Base-by-base conservation (phyloP, 1,140 invertebrate species). In the Polypedilum vanderplanki region DNA sequence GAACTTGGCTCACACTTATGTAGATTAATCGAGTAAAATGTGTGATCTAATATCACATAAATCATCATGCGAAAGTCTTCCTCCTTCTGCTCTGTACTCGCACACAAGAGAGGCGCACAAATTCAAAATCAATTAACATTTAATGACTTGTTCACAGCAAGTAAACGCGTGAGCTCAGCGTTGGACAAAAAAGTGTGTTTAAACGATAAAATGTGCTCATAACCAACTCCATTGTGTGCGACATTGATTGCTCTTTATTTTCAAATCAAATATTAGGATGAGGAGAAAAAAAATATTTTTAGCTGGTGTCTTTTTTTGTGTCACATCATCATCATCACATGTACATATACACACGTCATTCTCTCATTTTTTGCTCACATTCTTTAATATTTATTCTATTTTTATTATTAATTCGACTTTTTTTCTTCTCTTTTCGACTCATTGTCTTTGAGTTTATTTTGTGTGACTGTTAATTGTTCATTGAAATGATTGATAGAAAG, bases 221-320 rank as follows among this genome's bases (percentile, higher is more conserved):
- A 57, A 57, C 46, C 24, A 33, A n/a, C n/a, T 57, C 46, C 12
- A 57, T 57, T 57, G 46, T 46, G 18, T 22, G 65, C 65, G 65
- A 70, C 65, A 70, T 70, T 70, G 65, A 70, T 70, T 70, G 65
- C 65, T 70, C 65, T 70, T 70, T 70, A 70, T 70, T 70, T 57
- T 70, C 65, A 70, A 22, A 20, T 70, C 65, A 70, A 22, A 70
- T 18, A 70, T 70, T 18, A 70, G n/a, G 8, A 57, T 57, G 46
- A 57, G 8, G 46, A 70, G 20, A 22, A 67, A 67, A 67, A 18
- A 17, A 67, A 46, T 46, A 33, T 33, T 33, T 33, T 33, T 33
- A 33, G 24, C 24, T 33, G 24, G 24, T 33, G 24, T 33, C 24
- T 33, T 67, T 17, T 67, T 70, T 70, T 70, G 65, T 70, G 65